Base-by-base conservation (phyloP, 2,797 vertebrate genomes). In the Labeo calbasu region DNA sequence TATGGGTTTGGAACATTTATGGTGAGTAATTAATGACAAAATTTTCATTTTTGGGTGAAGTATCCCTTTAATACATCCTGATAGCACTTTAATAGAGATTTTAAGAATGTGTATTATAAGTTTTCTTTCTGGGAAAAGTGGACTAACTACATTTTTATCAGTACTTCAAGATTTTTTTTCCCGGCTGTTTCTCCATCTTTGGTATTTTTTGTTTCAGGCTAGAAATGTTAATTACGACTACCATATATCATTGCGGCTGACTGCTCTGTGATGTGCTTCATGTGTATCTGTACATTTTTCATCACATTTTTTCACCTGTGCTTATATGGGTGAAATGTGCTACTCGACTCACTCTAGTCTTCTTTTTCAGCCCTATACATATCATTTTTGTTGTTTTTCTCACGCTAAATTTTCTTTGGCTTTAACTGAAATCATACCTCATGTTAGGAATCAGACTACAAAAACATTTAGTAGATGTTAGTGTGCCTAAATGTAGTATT, bases 311-410 rank as follows among this genome's bases (percentile, higher is more conserved):
- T 57, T 81, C 57, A 68, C 1, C 28, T 61, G 14, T 53, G 77
- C 69, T 81, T 87, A 88, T 48, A 87, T 51, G n/a, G 86, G 69
- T 83, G 87, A 86, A 88, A 88, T 86, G 53, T 88, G 57, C 76
- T 90, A 85, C 88, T 91, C 88, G 90, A 86, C 86, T 88, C 88
- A 87, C 88, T 89, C 87, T 89, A 90, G 88, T 89, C 86, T 90
- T 88, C 28, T 88, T 89, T 88, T 85, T 86, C 86, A 84, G 83
- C 79, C 36, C 36, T 81, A 19, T 25, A n/a, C 85, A 15, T 51
- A 48, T 65, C 15, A 63, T 65, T 51, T 68, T 32, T 79, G 10
- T 76, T n/a, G n/a, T 63, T 68, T 32, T 65, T 28, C 40, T 83
- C 59, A 65, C 3, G 10, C n/a, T 28, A 25, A 32, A 19, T 73